Conservation (phyloP, 2,797 vertebrate species). For the Otolemur crassicaudatus region DNA sequence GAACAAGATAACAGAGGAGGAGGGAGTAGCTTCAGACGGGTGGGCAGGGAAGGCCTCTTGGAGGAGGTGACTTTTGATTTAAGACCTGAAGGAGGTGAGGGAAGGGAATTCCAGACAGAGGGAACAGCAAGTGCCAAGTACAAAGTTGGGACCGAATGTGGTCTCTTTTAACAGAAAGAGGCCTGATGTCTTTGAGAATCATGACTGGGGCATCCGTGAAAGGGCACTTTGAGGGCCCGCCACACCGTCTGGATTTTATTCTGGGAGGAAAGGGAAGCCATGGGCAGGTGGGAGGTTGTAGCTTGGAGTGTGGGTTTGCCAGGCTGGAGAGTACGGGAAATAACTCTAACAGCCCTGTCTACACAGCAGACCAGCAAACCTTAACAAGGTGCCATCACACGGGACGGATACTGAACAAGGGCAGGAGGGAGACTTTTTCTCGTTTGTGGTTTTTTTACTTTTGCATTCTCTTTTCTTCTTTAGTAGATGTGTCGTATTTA, state of each 20-base stretch:
- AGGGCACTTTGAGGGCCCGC: not conserved
- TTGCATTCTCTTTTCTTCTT: not conserved
- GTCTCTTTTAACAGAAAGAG: not conserved
- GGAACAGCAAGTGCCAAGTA: not conserved
- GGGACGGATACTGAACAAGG: accelerated
- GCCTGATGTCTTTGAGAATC: not conserved
- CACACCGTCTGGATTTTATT: not conserved
- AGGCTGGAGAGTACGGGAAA: not conserved
- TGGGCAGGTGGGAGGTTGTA: not conserved
- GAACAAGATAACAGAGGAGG: not conserved
- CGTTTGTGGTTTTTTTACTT: not conserved
- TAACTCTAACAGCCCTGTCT: not conserved
- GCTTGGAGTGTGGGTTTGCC: not conserved
- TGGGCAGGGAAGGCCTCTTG: not conserved
- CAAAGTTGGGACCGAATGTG: not conserved
- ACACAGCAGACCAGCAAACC: not conserved
- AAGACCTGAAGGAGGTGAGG: not conserved
- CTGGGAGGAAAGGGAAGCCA: not conserved
- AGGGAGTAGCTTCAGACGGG: not conserved
- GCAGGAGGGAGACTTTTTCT: not conserved
- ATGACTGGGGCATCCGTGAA: not conserved
- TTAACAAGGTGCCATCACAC: not conserved
- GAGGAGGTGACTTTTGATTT: not conserved
- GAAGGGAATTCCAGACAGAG: not conserved
- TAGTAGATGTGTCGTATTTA: not conserved